A percentile compares a stretch with the other conserved stretches of the same genome.
Conservation (phyloP, 2,888 invertebrate species). For the Scaptomyza parva region DNA sequence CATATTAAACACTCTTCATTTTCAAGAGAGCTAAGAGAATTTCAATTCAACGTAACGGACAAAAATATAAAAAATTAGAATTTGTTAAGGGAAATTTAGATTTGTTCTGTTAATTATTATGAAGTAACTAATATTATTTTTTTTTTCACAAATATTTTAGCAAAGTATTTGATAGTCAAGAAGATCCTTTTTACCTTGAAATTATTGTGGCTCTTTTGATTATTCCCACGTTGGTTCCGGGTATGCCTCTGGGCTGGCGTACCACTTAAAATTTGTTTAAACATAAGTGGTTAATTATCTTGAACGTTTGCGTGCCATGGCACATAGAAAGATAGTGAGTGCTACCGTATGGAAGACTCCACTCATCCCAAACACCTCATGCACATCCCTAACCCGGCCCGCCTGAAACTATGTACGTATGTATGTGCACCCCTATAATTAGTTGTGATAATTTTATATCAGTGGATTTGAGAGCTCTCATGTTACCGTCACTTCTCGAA, state of each 20-base stretch:
- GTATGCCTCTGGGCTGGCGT: slow-evolving; percentile 45
- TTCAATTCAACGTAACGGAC: no score
- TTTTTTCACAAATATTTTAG: neutral
- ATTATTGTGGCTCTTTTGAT: slow-evolving; percentile 52
- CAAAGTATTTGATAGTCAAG: slow-evolving; percentile 36
- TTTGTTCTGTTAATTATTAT: no score
- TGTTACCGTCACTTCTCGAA: slow-evolving; percentile 42
- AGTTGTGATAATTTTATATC: slow-evolving; percentile 74
- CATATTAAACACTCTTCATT: slow-evolving; percentile 28
- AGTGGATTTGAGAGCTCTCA: slow-evolving; percentile 57
- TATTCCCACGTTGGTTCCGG: slow-evolving; percentile 69
- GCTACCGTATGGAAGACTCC: slow-evolving; percentile 34
- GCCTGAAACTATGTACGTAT: neutral
- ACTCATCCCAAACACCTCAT: no score
- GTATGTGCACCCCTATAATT: slow-evolving; percentile 70
- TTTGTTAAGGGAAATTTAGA: neutral
- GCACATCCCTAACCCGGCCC: slow-evolving; percentile 24
- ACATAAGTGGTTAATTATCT: slow-evolving; percentile 81
- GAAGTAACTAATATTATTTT: neutral
- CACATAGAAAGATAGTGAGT: slow-evolving; percentile 33
- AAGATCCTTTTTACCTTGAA: slow-evolving; percentile 1
- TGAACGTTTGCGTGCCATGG: slow-evolving; percentile 70
- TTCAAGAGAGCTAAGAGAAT: neutral
- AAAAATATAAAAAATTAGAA: no score
- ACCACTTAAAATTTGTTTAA: slow-evolving; percentile 79